Evolutionary conservation across 2,797 vertebrate species (phyloP).

Genomic region (Hapalemur alaotrensis): DNA sequence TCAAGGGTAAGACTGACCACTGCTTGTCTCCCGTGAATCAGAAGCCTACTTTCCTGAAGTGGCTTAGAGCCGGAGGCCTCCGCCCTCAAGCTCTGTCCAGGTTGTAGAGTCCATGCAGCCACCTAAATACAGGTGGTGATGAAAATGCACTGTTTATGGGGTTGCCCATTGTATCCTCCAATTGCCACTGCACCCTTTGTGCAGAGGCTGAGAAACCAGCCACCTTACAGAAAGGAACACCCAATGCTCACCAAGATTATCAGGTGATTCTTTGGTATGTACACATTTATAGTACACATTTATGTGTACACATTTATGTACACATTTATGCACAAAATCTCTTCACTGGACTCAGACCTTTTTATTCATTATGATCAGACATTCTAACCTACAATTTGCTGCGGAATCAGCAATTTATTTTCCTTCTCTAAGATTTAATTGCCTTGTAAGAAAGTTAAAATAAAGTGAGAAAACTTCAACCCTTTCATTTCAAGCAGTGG

Average conservation of each 20-base stretch:
- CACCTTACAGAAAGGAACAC: not conserved
- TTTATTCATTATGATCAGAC: not conserved
- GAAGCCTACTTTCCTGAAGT: not conserved
- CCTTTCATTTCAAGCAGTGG: not conserved
- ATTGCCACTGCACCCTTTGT: not conserved
- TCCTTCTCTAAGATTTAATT: not conserved
- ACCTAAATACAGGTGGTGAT: not conserved
- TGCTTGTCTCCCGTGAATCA: rapidly evolving
- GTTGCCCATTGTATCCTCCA: not conserved
- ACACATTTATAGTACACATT: not conserved
- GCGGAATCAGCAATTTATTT: not conserved
- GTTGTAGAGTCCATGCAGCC: not conserved
- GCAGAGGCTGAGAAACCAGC: not conserved
- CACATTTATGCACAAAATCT: not conserved
- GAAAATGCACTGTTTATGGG: not conserved
- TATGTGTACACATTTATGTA: too few species aligned
- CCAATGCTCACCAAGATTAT: not conserved
- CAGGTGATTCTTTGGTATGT: not conserved
- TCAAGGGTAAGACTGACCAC: too few species aligned
- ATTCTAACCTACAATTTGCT: not conserved
- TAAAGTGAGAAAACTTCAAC: not conserved
- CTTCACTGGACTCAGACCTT: not conserved
- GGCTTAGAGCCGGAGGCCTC: not conserved
- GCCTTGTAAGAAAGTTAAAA: not conserved
- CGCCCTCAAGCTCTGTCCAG: not conserved